Evolutionary conservation across 2,797 vertebrate genomes (phyloP).

Genomic region (Molothrus aeneus): DNA sequence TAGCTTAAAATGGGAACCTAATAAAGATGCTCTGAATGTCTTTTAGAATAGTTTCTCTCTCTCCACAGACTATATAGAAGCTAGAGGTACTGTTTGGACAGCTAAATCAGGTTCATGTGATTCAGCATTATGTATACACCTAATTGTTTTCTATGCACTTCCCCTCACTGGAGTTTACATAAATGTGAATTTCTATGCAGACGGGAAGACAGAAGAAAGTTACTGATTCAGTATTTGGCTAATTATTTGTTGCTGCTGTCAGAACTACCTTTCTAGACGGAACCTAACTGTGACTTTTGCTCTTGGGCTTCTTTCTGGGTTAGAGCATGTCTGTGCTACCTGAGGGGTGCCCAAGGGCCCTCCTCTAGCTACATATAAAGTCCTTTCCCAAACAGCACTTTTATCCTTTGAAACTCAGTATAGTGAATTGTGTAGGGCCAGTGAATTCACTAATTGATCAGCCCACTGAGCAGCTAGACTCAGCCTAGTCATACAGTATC

Average conservation of each 20-base stretch:
- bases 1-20: neutral
- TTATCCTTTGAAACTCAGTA: neutral
- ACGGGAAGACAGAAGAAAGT: neutral
- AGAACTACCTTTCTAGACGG: neutral
- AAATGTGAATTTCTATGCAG: neutral
- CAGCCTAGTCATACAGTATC: neutral
- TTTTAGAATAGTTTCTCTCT: neutral
- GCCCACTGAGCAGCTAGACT: neutral
- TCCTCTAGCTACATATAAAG: neutral
- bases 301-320: neutral
- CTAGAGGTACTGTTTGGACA: neutral
- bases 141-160: neutral
- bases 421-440: neutral
- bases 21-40: neutral
- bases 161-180: neutral
- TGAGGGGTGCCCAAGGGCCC: neutral
- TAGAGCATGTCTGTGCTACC: neutral
- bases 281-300: neutral
- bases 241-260: constrained; percentile 11
- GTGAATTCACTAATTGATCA: neutral
- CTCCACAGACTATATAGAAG: neutral
- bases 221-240: neutral
- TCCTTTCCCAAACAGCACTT: neutral
- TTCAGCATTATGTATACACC: neutral
- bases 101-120: neutral